phyloP scores from a whole-genome alignment of 1,140 invertebrate species.

The Solenopsis fugax region DNA sequence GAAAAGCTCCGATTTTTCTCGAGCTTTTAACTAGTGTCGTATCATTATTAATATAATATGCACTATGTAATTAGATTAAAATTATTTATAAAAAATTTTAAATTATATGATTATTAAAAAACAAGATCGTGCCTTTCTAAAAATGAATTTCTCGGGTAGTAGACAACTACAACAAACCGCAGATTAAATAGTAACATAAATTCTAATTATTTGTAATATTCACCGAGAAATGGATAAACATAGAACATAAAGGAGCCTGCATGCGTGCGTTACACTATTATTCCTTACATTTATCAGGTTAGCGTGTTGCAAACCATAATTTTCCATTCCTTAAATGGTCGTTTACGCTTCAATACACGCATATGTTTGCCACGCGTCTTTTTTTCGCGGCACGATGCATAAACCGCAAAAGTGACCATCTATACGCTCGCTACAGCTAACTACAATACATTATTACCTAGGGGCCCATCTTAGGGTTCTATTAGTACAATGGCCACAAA shows the following conservation, averaged over 20 bases:
- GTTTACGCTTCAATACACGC: slow-evolving; percentile 52
- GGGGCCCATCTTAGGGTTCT: background rate
- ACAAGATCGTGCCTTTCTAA: background rate
- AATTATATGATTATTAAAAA: background rate
- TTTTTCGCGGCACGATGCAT: background rate
- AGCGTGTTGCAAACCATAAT: slow-evolving; percentile 54
- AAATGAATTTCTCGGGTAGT: background rate
- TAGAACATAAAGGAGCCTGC: background rate
- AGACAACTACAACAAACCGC: background rate
- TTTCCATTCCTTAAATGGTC: slow-evolving; percentile 50
- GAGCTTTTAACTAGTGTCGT: too few species aligned
- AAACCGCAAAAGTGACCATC: slow-evolving; percentile 39
- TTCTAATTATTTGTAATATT: slow-evolving; percentile 44
- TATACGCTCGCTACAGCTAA: background rate
- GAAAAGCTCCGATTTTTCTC: too few species aligned
- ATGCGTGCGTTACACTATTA: slow-evolving; percentile 43
- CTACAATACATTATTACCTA: background rate
- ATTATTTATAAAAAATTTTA: background rate
- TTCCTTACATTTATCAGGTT: slow-evolving; percentile 53
- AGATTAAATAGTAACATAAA: slow-evolving; percentile 20
- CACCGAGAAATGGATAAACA: slow-evolving; percentile 19
- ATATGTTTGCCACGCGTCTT: slow-evolving; percentile 28
- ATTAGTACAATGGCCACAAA: slow-evolving; percentile 3
- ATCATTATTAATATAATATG: background rate
- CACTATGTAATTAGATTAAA: too few species aligned